Evolutionary conservation across 2,888 invertebrate genomes (phyloP), one percentile per base, ranked within the genome.

Genomic region (Tyria jacobaeae): DNA sequence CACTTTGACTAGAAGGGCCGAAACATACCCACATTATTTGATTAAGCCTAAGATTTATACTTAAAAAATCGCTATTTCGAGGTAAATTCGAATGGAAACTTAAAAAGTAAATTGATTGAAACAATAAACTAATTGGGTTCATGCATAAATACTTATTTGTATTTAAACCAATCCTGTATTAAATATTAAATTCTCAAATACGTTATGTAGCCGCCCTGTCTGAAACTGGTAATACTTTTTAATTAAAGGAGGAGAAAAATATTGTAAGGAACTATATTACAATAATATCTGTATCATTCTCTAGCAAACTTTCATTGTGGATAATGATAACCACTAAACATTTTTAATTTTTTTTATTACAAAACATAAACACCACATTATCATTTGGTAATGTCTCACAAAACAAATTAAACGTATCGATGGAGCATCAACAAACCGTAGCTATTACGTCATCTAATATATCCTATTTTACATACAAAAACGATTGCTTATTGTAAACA

Each of bases 401-500:
- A 61, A 56, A 61, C 51, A 27, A 61, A 57, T 61, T 57, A 62
- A 53, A 62, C 53, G 49, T 59, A 64, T 60, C 37, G 62, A 63
- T 57, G 53, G 58, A 61, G 57, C 61, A 55, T 52, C 62, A 66
- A 66, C 73, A 66, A 70, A 60, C 57, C 48, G 61, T 57, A 64
- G 58, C 65, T 50, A 63, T 60, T 63, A 64, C 58, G 47, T 57
- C 70, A 61, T 67, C 66, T 60, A 64, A 77, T 71, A 68, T 47
- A 72, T 57, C 79, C 81, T 76, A 79, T 80, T 82, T 83, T 76
- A 78, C 76, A 83, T 83, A 80, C 80, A 78, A 80, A 84, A 84
- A 81, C 82, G 77, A 81, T 86, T 81, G 82, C 78, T 77, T 79
- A 80, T 76, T 80, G 79, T 84, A 88, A 88, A 89, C 79, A 82